Percentiles rank a stretch among this genome's conserved stretches.
Conservation (phyloP, 2,113 vertebrate genomes). For the Podarcis muralis region DNA sequence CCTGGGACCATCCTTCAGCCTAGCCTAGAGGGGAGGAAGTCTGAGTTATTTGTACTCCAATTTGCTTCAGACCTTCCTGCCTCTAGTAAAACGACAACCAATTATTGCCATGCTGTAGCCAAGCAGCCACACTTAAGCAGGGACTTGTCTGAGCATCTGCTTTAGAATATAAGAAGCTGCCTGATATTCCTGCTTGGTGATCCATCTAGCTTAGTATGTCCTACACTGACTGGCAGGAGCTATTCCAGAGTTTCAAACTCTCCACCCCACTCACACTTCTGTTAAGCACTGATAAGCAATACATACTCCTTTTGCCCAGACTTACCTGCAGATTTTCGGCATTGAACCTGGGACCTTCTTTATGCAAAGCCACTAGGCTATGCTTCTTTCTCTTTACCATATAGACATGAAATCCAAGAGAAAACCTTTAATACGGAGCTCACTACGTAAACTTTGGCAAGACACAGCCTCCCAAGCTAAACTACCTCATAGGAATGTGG, state of each 20-base stretch:
- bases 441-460: neutral
- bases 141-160: neutral
- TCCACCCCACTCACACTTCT: neutral
- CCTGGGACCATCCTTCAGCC: neutral
- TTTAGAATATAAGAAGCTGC: neutral
- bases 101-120: neutral
- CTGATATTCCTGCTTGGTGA: neutral
- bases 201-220: neutral
- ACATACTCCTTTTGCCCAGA: neutral
- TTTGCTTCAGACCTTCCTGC: neutral
- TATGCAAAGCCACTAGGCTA: neutral
- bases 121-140: neutral
- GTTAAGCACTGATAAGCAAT: too few species aligned
- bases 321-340: neutral
- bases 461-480: neutral
- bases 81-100: neutral
- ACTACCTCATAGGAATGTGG: neutral
- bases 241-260: neutral
- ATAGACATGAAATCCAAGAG: neutral
- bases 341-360: neutral
- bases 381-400: neutral
- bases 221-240: neutral
- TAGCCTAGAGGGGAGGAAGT: too few species aligned
- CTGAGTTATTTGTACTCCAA: neutral
- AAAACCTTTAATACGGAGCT: neutral